These are phyloP conservation scores for Dasysyrphus tricinctus DNA, from an alignment of 2,888 invertebrate genomes.

Conservation along the genomic window DNA sequence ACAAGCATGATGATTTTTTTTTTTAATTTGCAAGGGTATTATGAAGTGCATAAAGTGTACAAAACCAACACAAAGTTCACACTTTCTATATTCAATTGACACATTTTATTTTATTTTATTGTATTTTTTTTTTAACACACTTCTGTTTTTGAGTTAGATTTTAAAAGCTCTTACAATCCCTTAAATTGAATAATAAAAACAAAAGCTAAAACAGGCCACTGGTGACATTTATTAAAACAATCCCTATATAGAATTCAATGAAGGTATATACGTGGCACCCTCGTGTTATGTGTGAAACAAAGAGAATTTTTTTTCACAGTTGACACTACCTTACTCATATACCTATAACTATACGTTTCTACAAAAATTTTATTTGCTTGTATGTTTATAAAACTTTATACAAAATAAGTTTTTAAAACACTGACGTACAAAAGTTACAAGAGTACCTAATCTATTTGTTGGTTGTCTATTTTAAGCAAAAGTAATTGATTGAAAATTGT, in stretches of 20 bases:
- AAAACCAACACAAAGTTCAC: not conserved
- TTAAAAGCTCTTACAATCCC: not conserved
- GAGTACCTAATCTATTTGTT: no score
- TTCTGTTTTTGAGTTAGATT: conserved; percentile 1
- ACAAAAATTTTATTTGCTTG: not conserved
- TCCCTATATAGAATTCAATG: conserved; percentile 7
- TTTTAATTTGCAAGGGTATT: not conserved
- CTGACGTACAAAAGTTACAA: not conserved
- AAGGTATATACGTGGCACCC: not conserved
- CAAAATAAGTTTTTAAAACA: not conserved
- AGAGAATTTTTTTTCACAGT: not conserved
- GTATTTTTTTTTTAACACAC: not conserved
- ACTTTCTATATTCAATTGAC: conserved; percentile 1
- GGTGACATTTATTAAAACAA: conserved; percentile 16
- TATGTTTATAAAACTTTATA: not conserved
- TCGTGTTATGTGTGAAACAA: not conserved
- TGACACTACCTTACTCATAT: no score
- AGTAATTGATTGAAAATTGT: no score
- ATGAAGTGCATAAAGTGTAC: not conserved
- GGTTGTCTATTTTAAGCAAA: no score
- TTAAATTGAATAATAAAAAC: not conserved
- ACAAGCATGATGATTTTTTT: not conserved
- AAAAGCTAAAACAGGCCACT: not conserved
- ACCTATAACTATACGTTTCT: not conserved
- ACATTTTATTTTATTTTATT: not conserved